Base-by-base conservation (phyloP, 1,140 invertebrate species). In the Zaprionus gabonicus region DNA sequence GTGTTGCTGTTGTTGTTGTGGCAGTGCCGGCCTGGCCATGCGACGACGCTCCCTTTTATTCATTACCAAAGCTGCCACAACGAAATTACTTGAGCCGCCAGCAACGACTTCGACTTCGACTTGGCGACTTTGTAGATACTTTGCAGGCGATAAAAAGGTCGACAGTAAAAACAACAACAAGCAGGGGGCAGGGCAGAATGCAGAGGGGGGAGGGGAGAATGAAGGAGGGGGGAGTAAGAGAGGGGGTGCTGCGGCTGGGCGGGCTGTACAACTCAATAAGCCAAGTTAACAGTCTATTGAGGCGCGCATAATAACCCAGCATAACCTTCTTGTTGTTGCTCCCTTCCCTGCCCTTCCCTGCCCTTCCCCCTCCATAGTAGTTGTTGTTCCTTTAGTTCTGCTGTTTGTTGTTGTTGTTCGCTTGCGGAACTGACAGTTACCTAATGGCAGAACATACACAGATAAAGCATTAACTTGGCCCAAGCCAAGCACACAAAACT, bases 241-340 rank as follows among this genome's bases (percentile, higher is more conserved):
- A 6, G 27, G 27, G 27, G 1, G 6, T 28, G 27, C 15, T 41
- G 4, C 7, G 38, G 41, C 6, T 41, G 38, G 41, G 51, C 58
- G 62, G 65, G 69, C 60, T 67, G 64, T 80, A 87, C 84, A 90
- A 90, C 84, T 88, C 84, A 88, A 88, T 88, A 88, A 88, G 84
- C 85, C 85, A 79, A 88, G 81, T 90, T 90, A 90, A 85, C 85
- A 91, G 85, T 82, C 81, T 74, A 90, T 90, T 79, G 79, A 85
- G 55, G 64, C 36, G 56, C 53, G 76, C 71, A 78, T 78, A 69
- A 74, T 76, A 74, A 74, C 23, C 38, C 63, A 17, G n/a, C 41
- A 46, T 46, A 46, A 46, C n/a, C 41, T 46, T 3, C 15, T 15
- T 15, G 13, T 41, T 15, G 38, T 41, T 41, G 38, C 36, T 23